Conservation (phyloP, 2,888 invertebrate species). For the Ferdinandea cuprea region DNA sequence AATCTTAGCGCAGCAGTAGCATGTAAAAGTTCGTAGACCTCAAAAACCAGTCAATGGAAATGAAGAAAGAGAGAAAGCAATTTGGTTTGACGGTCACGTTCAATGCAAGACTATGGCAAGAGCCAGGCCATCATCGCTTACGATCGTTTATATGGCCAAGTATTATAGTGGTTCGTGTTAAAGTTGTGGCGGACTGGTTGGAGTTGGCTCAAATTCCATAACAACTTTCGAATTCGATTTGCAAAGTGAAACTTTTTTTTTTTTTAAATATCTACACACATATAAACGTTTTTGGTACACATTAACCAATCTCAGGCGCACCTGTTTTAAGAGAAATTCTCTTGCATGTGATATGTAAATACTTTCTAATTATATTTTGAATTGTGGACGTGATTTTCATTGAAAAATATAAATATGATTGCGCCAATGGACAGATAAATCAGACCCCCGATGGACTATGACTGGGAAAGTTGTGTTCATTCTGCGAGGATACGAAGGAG, state of each 20-base stretch:
- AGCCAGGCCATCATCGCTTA: neutral
- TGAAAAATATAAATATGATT: slow-evolving; percentile 56
- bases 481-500: too few species aligned
- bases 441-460: slow-evolving; percentile 37
- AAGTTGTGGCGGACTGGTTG: slow-evolving; percentile 16
- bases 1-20: slow-evolving; percentile 9
- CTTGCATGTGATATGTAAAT: neutral
- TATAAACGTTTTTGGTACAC: neutral
- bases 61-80: slow-evolving; percentile 69
- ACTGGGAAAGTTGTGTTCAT: slow-evolving; percentile 33
- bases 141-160: slow-evolving; percentile 8
- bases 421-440: slow-evolving; percentile 14
- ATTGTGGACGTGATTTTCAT: neutral
- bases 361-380: slow-evolving; percentile 50
- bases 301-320: slow-evolving; percentile 53
- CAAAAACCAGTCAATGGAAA: slow-evolving; percentile 69
- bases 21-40: slow-evolving; percentile 69
- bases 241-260: slow-evolving; percentile 63
- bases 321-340: slow-evolving; percentile 57
- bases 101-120: slow-evolving; percentile 38
- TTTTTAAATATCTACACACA: neutral
- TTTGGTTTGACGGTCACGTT: slow-evolving; percentile 72
- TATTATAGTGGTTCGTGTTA: slow-evolving; percentile 18
- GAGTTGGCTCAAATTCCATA: slow-evolving; percentile 66
- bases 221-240: slow-evolving; percentile 71